Percentiles rank a stretch among this genome's conserved stretches.
phyloP scores from a whole-genome alignment of 2,888 invertebrate species.

The Bombylius major region DNA sequence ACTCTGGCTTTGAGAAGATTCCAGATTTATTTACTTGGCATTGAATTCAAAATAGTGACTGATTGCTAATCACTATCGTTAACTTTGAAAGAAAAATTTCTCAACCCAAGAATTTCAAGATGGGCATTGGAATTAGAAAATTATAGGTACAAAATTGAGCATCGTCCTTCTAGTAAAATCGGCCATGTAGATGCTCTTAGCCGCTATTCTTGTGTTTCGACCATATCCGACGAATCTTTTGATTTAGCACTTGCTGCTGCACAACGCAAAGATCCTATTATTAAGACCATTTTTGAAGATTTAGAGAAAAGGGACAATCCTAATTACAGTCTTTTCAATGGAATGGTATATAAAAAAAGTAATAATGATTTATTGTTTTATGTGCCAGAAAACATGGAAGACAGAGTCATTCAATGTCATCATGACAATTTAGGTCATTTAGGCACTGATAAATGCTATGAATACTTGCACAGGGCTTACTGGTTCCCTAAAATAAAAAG shows the following conservation, averaged over 20 bases:
- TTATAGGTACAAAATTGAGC: slow-evolving; percentile 13
- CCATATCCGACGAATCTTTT: slow-evolving; percentile 8
- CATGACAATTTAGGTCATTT: slow-evolving; percentile 21
- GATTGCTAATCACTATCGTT: slow-evolving; percentile 13
- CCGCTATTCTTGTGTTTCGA: slow-evolving; percentile 7
- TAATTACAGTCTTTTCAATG: slow-evolving; percentile 8
- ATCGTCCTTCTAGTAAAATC: slow-evolving; percentile 11
- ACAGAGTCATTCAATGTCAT: slow-evolving; percentile 12
- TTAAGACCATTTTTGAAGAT: slow-evolving; percentile 12
- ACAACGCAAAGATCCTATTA: slow-evolving; percentile 14
- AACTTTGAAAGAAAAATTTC: slow-evolving; percentile 4
- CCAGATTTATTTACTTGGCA: too few species aligned
- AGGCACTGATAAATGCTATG: slow-evolving; percentile 7
- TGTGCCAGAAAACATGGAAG: slow-evolving; percentile 16
- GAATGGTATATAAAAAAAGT: slow-evolving; percentile 7
- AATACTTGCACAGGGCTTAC: background rate
- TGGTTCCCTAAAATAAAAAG: slow-evolving; percentile 9
- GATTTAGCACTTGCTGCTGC: slow-evolving; percentile 8
- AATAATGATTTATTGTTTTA: slow-evolving; percentile 7
- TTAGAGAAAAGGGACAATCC: slow-evolving; percentile 13
- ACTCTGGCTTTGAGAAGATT: too few species aligned
- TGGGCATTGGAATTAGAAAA: slow-evolving; percentile 12
- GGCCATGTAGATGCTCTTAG: slow-evolving; percentile 14
- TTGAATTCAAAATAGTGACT: too few species aligned
- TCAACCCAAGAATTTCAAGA: slow-evolving; percentile 10